These are phyloP conservation scores for Passer montanus DNA, from an alignment of 2,113 vertebrate species.

Conservation along the genomic window DNA sequence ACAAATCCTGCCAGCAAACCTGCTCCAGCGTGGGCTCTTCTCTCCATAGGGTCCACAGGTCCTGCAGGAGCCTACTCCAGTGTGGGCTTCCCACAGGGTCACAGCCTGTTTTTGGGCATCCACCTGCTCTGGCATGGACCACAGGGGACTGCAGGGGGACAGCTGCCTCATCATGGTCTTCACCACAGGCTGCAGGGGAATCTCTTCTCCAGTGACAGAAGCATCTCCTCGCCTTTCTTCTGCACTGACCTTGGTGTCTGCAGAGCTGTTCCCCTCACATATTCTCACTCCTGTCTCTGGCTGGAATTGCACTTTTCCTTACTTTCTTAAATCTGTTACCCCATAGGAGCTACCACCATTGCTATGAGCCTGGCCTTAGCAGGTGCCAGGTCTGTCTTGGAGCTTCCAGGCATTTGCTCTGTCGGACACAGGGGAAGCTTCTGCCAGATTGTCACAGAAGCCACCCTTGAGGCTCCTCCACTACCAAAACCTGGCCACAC, in stretches of 20 bases:
- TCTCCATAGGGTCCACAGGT: background rate
- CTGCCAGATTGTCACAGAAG: background rate
- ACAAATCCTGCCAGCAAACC: background rate
- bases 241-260: background rate
- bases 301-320: accelerated
- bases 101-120: background rate
- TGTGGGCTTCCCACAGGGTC: background rate
- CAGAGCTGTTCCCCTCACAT: background rate
- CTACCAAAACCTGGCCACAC: background rate
- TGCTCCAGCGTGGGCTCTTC: background rate
- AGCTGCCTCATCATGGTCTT: background rate
- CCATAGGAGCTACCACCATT: background rate
- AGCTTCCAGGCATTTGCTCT: background rate
- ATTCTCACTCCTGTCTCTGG: background rate
- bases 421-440: background rate
- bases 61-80: background rate
- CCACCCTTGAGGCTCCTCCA: background rate
- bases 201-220: background rate
- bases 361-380: background rate
- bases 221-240: background rate
- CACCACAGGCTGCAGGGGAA: background rate
- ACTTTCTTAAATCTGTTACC: background rate
- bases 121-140: background rate
- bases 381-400: background rate
- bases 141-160: background rate